These are phyloP conservation scores for Arothron firmamentum DNA, from an alignment of 2,113 vertebrate genomes.

Conservation along the genomic window DNA sequence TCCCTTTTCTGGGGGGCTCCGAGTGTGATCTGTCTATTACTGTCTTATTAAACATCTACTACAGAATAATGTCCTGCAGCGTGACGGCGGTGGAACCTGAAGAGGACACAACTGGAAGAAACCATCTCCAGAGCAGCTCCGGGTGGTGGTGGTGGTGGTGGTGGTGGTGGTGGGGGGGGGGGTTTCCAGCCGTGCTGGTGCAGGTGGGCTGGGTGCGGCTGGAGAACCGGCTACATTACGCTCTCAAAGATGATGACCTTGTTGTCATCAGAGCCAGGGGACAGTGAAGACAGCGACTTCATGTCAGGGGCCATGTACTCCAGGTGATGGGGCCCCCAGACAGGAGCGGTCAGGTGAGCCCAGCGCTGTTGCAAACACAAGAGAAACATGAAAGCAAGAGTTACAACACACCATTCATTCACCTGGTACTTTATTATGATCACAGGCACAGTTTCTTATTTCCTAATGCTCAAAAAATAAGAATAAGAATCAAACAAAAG, in stretches of 20 bases:
- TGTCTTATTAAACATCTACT: constrained; percentile 16
- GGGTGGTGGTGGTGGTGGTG: neutral
- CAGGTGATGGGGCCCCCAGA: constrained; percentile 79
- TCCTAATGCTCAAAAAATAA: too few relatives aligned
- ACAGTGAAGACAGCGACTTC: constrained; percentile 69
- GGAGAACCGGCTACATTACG: constrained; percentile 70
- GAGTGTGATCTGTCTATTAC: constrained; percentile 33
- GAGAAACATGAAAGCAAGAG: neutral
- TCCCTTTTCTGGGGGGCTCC: neutral
- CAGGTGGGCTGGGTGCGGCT: constrained; percentile 7
- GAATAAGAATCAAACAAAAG: too few relatives aligned
- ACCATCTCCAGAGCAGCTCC: neutral
- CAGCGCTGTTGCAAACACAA: constrained; percentile 69
- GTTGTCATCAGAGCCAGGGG: constrained; percentile 71
- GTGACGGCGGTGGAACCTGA: neutral
- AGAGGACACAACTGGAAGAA: neutral
- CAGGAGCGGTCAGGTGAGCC: constrained; percentile 74
- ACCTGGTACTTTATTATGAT: too few relatives aligned
- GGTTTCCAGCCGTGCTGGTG: constrained; percentile 9
- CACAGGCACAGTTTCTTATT: too few relatives aligned
- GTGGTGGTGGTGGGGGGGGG: neutral
- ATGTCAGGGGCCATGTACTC: constrained; percentile 80
- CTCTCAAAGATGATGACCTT: constrained; percentile 83
- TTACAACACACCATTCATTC: neutral
- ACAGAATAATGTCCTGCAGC: too few relatives aligned